Evolutionary conservation across 37 sponge, comb jelly and placozoan genomes (phyloP).

Genomic region (Oopsacas minuta): DNA sequence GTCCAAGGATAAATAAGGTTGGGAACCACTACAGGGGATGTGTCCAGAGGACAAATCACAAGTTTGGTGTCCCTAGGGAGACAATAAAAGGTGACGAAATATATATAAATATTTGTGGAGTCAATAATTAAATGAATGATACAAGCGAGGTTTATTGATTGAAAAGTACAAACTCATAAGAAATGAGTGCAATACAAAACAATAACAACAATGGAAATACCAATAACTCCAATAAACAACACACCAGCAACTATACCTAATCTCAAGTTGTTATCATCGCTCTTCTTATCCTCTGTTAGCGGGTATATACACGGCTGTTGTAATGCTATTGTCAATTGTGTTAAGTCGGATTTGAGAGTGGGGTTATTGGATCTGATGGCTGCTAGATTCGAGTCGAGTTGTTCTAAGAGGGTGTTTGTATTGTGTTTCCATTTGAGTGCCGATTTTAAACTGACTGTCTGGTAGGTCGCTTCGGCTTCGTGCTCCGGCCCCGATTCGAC

Average conservation of each 20-base stretch:
- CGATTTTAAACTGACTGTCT: slow-evolving; percentile 9
- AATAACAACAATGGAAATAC: background rate
- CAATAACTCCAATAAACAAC: background rate
- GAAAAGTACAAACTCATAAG: background rate
- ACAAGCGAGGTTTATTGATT: background rate
- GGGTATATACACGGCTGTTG: background rate
- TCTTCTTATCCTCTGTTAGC: background rate
- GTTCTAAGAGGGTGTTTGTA: background rate
- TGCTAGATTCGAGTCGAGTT: background rate
- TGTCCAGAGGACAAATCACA: too few species aligned
- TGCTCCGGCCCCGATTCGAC: slow-evolving; percentile 12
- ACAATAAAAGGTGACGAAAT: too few species aligned
- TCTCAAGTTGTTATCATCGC: background rate
- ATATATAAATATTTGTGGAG: too few species aligned
- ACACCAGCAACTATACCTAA: background rate
- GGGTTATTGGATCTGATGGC: background rate
- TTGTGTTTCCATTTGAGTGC: slow-evolving; percentile 6
- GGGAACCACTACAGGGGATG: too few species aligned
- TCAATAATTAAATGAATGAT: background rate
- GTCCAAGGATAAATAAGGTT: too few species aligned
- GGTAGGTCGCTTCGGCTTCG: background rate
- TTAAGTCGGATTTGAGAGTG: background rate
- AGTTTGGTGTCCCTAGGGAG: too few species aligned
- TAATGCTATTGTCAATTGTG: background rate
- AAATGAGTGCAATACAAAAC: background rate